These are phyloP conservation scores for Notiomystis cincta DNA, from an alignment of 2,113 vertebrate genomes.

Conservation along the genomic window DNA sequence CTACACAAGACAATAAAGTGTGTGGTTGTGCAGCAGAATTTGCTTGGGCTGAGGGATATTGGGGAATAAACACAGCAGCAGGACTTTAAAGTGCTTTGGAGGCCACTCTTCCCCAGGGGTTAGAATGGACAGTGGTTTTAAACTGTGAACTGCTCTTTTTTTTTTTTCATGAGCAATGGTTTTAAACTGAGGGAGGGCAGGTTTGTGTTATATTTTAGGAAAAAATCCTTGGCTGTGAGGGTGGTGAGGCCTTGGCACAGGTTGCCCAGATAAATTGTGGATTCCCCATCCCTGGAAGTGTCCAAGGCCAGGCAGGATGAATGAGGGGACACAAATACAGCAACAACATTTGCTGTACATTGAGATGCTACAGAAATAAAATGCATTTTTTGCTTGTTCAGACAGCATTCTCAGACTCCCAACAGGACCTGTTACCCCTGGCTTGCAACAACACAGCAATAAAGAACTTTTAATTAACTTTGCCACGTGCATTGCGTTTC, in stretches of 20 bases:
- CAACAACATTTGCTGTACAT: fast-evolving
- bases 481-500: not conserved
- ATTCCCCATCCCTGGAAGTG: not conserved
- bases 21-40: not conserved
- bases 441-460: not conserved
- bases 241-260: not conserved
- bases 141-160: not conserved
- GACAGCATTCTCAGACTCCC: not conserved
- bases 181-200: not conserved
- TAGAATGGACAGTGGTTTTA: not conserved
- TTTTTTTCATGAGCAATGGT: not conserved
- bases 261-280: not conserved
- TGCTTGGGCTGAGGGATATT: not conserved
- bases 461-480: not conserved
- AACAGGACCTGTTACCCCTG: not conserved
- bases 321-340: not conserved
- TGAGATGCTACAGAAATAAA: not conserved
- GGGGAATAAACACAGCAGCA: not conserved
- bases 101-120: not conserved
- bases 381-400: not conserved
- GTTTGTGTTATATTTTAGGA: not conserved
- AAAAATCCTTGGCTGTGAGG: not conserved
- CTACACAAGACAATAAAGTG: not conserved
- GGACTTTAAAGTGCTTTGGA: not conserved
- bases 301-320: not conserved